Evolutionary conservation across 2,797 vertebrate genomes (phyloP).

Genomic region (Premnoplex brunnescens): DNA sequence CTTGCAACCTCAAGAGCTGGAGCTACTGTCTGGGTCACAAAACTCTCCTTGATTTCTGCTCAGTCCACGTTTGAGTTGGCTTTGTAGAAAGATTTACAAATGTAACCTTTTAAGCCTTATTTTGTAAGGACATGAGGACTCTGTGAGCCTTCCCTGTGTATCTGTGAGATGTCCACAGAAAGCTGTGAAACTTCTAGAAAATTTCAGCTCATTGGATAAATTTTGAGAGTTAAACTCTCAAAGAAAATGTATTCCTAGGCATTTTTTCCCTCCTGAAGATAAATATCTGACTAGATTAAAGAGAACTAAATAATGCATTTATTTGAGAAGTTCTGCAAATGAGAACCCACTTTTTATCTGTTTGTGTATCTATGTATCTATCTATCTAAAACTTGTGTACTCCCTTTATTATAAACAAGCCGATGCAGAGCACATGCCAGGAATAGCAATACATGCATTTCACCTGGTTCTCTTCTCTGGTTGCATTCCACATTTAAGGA

Average conservation of each 20-base stretch:
- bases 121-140: background rate
- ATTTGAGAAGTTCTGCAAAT: background rate
- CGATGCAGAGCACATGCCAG: background rate
- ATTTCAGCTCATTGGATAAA: background rate
- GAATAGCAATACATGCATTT: background rate
- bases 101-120: background rate
- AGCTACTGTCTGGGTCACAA: background rate
- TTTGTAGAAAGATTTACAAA: background rate
- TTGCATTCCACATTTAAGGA: background rate
- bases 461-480: background rate
- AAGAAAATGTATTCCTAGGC: background rate
- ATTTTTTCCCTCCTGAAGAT: background rate
- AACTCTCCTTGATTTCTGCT: background rate
- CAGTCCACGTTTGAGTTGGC: background rate
- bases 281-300: background rate
- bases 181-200: background rate
- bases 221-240: background rate
- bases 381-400: background rate
- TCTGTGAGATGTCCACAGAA: background rate
- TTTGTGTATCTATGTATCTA: conserved; percentile 28
- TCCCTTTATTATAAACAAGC: background rate
- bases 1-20: background rate
- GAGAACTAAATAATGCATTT: background rate
- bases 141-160: background rate
- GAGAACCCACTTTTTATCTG: conserved; percentile 25